A percentile compares a stretch with the other conserved stretches of the same genome.
These are phyloP conservation scores for Myotis planiceps DNA, from an alignment of 2,797 vertebrate genomes.

Conservation along the genomic window DNA sequence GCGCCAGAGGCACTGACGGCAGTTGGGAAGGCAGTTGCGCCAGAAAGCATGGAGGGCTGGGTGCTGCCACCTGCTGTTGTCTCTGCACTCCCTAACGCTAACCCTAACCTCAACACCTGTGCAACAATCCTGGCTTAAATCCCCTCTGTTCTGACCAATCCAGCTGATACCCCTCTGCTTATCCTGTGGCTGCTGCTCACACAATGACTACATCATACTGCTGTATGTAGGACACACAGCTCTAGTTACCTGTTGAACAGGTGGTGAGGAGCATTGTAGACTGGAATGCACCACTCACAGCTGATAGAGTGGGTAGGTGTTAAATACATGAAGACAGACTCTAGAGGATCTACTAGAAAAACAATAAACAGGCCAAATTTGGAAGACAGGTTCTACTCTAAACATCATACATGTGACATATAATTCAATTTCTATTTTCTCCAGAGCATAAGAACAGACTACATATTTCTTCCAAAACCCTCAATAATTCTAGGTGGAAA, in stretches of 20 bases:
- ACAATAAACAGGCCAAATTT: background rate
- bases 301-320: background rate
- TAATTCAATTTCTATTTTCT: background rate
- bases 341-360: background rate
- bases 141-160: background rate
- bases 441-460: background rate
- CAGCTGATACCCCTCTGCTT: too few species aligned
- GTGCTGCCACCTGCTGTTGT: too few species aligned
- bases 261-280: too few species aligned
- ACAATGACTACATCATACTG: background rate
- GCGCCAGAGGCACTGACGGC: too few species aligned
- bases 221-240: background rate
- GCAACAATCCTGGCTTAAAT: background rate
- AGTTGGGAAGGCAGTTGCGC: background rate
- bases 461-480: background rate
- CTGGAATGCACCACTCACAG: too few species aligned
- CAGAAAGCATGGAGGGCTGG: background rate
- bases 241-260: too few species aligned
- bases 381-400: background rate
- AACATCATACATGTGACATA: background rate
- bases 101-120: too few species aligned
- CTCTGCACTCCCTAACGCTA: background rate
- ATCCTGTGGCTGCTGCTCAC: background rate
- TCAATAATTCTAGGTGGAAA: background rate
- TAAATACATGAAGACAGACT: background rate